Conservation (phyloP, 2,113 vertebrate species). For the Hippocampus mohnikei region DNA sequence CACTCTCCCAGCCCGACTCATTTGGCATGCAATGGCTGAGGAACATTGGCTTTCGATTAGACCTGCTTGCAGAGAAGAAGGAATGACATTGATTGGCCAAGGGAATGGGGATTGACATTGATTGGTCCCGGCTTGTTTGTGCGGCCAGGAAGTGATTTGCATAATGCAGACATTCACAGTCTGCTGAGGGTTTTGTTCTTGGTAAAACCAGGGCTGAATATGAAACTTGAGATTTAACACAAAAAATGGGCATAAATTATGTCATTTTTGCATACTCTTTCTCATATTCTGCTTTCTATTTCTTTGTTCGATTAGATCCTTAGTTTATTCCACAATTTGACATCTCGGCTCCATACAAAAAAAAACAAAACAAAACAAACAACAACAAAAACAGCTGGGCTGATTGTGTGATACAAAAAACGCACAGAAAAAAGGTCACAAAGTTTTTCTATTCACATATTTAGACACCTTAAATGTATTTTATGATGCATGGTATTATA, state of each 20-base stretch:
- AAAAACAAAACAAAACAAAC: not conserved
- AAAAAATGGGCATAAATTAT: constrained; percentile 19
- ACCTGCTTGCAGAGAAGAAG: constrained; percentile 45
- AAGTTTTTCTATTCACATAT: too few relatives aligned
- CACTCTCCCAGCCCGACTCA: constrained; percentile 22
- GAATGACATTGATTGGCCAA: constrained; percentile 72
- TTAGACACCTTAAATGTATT: too few relatives aligned
- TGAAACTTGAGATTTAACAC: constrained; percentile 34
- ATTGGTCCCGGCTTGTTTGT: constrained; percentile 70
- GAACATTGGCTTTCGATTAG: constrained; percentile 64
- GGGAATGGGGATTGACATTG: constrained; percentile 71
- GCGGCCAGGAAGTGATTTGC: constrained; percentile 65
- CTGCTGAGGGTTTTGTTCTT: constrained; percentile 40
- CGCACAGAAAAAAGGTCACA: too few relatives aligned
- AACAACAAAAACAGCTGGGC: too few relatives aligned
- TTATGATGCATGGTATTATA: too few relatives aligned
- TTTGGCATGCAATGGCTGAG: constrained; percentile 47
- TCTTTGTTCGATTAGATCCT: constrained; percentile 5
- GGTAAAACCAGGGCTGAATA: constrained; percentile 43
- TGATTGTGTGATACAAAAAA: too few relatives aligned
- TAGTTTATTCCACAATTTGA: constrained; percentile 13
- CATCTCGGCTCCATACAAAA: not conserved
- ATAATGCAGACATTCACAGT: constrained; percentile 69
- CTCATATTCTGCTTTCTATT: constrained; percentile 1
- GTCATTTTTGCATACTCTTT: constrained; percentile 10